Evolutionary conservation across 1,140 invertebrate species (phyloP), one percentile per base, ranked within the genome.

Genomic region (Paramacrobiotus metropolitanus): DNA sequence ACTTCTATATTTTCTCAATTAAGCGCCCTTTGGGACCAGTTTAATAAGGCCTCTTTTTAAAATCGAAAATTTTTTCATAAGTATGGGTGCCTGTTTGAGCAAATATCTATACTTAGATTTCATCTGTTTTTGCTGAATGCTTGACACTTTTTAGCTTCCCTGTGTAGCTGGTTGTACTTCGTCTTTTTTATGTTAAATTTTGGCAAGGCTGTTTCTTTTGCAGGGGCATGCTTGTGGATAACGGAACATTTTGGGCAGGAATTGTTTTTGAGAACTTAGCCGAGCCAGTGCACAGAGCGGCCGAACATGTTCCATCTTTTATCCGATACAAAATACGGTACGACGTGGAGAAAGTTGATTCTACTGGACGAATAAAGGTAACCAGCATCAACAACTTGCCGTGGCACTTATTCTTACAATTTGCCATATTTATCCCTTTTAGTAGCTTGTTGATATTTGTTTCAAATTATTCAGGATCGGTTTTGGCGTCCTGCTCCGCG

Each of bases 301-400:
- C 65, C 21, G 60, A 63, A 28, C 31, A 60, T 2, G 62, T 79
- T 30, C 77, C 78, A 2, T 68, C 70, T 44, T 73, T 74, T 67
- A 67, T 79, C 30, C 70, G 67, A 9, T 80, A 80, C 66, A 79
- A 78, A 65, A 78, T 80, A 21, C 68, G 80, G 59, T 80, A 80
- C 77, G 77, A 78, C 64, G 68, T 74, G 31, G 75, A 76, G 61
- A 74, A 75, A 68, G 75, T 80, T 9, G 79, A 80, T 64, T 72
- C 72, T 34, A 81, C 79, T 0, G 72, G 73, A 40, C 69, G 67
- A 62, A 68, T 77, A 2, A n/a, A n/a, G n/a, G n/a, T n/a, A n/a
- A n/a, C n/a, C n/a, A n/a, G n/a, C n/a, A n/a, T n/a, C n/a, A n/a
- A n/a, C n/a, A n/a, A n/a, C n/a, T n/a, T n/a, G n/a, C n/a, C n/a